Evolutionary conservation across 2,797 vertebrate species (phyloP).

Genomic region (Mastacembelus armatus): DNA sequence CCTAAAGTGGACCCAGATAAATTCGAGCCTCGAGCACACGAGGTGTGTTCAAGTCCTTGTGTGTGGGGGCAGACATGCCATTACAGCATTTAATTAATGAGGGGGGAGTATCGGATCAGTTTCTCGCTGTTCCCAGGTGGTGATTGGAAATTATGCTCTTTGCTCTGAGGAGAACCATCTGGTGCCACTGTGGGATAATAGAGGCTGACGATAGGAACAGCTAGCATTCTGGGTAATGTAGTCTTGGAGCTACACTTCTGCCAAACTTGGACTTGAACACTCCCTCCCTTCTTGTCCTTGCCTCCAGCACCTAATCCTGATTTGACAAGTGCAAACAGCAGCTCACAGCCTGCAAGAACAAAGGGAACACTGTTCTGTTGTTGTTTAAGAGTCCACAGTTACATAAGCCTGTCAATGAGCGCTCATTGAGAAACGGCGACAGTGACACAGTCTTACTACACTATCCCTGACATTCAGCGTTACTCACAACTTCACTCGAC

Average conservation of each 20-base stretch:
- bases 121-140: conserved; percentile 65
- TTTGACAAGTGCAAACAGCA: conserved; percentile 41
- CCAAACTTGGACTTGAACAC: background rate
- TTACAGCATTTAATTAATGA: conserved; percentile 63
- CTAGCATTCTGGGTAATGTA: conserved; percentile 44
- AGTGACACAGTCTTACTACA: conserved; percentile 22
- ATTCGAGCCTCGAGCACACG: background rate
- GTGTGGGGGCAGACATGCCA: conserved; percentile 11
- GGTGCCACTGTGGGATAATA: conserved; percentile 44
- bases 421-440: conserved; percentile 33
- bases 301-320: conserved; percentile 29
- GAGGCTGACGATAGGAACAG: conserved; percentile 4
- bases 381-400: conserved; percentile 39
- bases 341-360: conserved; percentile 19
- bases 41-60: background rate
- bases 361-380: conserved; percentile 1
- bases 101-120: conserved; percentile 34
- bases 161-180: conserved; percentile 67
- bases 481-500: conserved; percentile 28
- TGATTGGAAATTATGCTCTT: conserved; percentile 59
- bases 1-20: conserved; percentile 22
- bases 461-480: conserved; percentile 17
- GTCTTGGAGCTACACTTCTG: conserved; percentile 10
- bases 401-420: conserved; percentile 27
- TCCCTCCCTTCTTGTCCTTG: conserved; percentile 7